These are phyloP conservation scores for Thalassarche chlororhynchos DNA, from an alignment of 2,113 vertebrate genomes.

Conservation along the genomic window DNA sequence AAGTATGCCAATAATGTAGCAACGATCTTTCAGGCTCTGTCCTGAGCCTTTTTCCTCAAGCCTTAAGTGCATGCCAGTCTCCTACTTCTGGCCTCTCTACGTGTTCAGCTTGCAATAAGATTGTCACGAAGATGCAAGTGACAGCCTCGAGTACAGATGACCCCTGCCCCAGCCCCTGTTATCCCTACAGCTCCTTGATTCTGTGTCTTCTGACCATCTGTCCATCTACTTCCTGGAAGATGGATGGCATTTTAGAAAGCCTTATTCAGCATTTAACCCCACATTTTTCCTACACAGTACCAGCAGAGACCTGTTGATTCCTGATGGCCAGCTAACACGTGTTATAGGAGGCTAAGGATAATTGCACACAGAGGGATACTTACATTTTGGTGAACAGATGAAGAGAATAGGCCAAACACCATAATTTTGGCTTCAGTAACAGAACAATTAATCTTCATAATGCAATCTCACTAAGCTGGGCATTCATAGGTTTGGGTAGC, in stretches of 20 bases:
- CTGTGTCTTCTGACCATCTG: background rate
- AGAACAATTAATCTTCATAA: background rate
- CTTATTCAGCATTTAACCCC: background rate
- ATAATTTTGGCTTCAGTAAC: background rate
- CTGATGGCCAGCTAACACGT: background rate
- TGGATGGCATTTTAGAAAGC: background rate
- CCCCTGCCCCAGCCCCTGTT: background rate
- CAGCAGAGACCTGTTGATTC: background rate
- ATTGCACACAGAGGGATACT: background rate
- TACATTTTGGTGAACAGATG: background rate
- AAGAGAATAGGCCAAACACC: background rate
- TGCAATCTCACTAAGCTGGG: background rate
- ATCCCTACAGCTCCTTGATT: background rate
- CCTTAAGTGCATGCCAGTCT: background rate
- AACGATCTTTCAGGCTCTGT: background rate
- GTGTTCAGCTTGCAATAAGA: background rate
- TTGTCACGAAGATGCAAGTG: background rate
- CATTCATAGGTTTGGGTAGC: background rate
- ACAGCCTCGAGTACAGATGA: background rate
- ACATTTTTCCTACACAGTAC: background rate
- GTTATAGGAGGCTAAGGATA: background rate
- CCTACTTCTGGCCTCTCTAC: background rate
- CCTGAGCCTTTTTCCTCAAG: background rate
- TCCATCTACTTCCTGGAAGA: background rate
- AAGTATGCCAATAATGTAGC: background rate